Evolutionary conservation across 2,113 vertebrate genomes (phyloP), one percentile per base, ranked within the genome.

Genomic region (Psettodes erumei): DNA sequence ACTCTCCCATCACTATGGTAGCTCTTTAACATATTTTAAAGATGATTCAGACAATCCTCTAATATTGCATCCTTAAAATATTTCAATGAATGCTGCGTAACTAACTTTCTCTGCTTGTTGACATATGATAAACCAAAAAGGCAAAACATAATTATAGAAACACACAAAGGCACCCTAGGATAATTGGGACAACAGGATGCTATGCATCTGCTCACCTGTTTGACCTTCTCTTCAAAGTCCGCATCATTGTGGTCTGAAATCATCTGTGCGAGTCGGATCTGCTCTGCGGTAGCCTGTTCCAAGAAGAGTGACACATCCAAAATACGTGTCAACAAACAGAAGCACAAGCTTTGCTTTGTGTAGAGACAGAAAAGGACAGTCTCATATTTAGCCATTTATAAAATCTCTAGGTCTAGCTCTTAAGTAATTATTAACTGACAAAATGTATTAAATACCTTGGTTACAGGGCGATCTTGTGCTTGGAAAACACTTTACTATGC

Each of bases 221-320:
- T 99, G 89, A 99, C 97, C 85, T 98, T 99, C 91, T 97, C 96
- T 88, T 99, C 98, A 93, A 99, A 99, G 94, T 99, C 98, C 88
- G 96, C 96, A 75, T 99, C 98, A 15, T 97, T 98, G 92, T 99
- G 96, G 95, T 99, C 97, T 47, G 98, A 99, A 93, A 99, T 99
- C 98, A 99, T 98, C 96, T 99, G 98, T 85, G 97, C 97, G 82
- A 99, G 96, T 94, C 97, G 94, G 90, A 99, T 99, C 92, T 99
- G 98, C 95, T 99, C 98, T 2, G 97, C 97, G 38, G 98, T 99
- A 77, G 98, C 98, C 98, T 99, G 81, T 51, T 47, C 28, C 59
- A 55, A 45, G 32, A 61, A 23, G 23, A 56, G 5, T 4, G 6
- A 58, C 13, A 19, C 4, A 50, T 40, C 8, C 8, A 19, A 19